phyloP scores from a whole-genome alignment of 2,888 invertebrate genomes.

The Leptinotarsa rubiginosa region DNA sequence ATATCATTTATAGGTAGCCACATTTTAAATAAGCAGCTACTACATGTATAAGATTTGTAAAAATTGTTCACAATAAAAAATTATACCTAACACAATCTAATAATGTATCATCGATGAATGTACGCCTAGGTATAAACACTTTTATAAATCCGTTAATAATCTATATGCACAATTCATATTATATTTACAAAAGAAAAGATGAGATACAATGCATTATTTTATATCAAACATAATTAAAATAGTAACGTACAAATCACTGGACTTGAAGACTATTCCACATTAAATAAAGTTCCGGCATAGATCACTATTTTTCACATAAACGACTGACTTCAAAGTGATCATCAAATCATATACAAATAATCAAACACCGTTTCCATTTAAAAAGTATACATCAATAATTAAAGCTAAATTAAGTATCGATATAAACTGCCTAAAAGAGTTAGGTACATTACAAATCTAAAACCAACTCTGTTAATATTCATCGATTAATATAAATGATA shows the following conservation, averaged over 20 bases:
- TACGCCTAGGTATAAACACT: constrained; percentile 64
- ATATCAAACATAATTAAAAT: constrained; percentile 58
- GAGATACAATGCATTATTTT: constrained; percentile 61
- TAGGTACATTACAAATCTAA: too few species aligned
- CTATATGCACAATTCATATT: constrained; percentile 67
- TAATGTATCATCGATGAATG: constrained; percentile 59
- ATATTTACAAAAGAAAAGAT: constrained; percentile 65
- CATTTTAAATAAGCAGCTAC: constrained; percentile 55
- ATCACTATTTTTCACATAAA: constrained; percentile 58
- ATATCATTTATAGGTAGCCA: constrained; percentile 46
- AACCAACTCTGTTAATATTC: not conserved
- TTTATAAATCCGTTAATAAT: constrained; percentile 66
- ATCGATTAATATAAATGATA: not conserved
- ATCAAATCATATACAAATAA: constrained; percentile 13
- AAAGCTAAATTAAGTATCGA: constrained; percentile 18
- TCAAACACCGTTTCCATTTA: not conserved
- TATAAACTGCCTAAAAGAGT: constrained; percentile 9
- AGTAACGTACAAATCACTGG: constrained; percentile 65
- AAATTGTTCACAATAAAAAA: constrained; percentile 57
- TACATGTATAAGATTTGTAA: constrained; percentile 59
- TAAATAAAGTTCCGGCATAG: constrained; percentile 63
- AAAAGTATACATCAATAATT: not conserved
- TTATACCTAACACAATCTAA: constrained; percentile 61
- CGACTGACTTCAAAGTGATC: constrained; percentile 50
- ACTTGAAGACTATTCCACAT: constrained; percentile 64